These are phyloP conservation scores for Pedionomus torquatus DNA, from an alignment of 2,113 vertebrate genomes.

Conservation along the genomic window DNA sequence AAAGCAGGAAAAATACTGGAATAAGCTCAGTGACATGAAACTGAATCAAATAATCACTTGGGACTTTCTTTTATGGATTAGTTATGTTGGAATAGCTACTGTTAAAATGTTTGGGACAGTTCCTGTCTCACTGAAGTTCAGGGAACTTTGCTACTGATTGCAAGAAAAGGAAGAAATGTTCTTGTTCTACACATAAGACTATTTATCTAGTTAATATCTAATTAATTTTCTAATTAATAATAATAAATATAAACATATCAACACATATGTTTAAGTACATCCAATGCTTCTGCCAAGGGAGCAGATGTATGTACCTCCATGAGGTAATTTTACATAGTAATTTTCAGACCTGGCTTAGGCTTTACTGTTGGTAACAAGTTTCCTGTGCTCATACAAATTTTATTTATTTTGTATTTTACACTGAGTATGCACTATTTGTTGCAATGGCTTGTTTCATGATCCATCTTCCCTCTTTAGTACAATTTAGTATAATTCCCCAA, in stretches of 20 bases:
- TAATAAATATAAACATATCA: no score
- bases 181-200: background rate
- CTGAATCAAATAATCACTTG: background rate
- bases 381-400: background rate
- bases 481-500: constrained; percentile 9
- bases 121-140: background rate
- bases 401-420: background rate
- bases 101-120: background rate
- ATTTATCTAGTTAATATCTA: constrained; percentile 13
- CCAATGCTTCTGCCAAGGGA: background rate
- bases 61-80: background rate
- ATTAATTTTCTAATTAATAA: constrained; percentile 23
- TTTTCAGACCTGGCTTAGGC: background rate
- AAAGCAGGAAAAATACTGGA: background rate
- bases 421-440: background rate
- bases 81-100: background rate
- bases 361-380: background rate
- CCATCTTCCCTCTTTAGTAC: constrained; percentile 2
- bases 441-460: background rate
- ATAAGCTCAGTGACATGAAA: background rate
- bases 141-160: background rate
- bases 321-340: background rate
- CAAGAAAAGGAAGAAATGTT: background rate
- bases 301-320: background rate
- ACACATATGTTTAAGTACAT: background rate